These are phyloP conservation scores for Drosophila tripunctata DNA, from an alignment of 2,888 invertebrate genomes.

Conservation along the genomic window DNA sequence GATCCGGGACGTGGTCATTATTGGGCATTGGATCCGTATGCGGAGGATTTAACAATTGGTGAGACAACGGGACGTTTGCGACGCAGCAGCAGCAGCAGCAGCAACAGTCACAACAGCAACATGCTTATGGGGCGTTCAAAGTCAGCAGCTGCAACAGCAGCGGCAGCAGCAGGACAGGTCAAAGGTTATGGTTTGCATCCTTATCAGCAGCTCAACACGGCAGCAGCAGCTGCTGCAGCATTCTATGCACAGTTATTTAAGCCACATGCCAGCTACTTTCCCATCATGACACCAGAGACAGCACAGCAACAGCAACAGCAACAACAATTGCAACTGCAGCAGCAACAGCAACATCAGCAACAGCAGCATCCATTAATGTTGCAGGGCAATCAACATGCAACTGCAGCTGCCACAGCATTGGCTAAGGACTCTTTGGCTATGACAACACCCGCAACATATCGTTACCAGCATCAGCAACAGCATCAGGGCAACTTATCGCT, in stretches of 20 bases:
- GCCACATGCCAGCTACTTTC: constrained; percentile 75
- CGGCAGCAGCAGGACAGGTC: constrained; percentile 19
- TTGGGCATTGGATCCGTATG: constrained; percentile 98
- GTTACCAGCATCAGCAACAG: constrained; percentile 39
- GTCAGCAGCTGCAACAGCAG: constrained; percentile 10
- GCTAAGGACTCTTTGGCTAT: constrained; percentile 16
- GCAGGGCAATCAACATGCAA: constrained; percentile 30
- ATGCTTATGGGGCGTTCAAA: constrained; percentile 28
- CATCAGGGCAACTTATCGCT: constrained; percentile 37
- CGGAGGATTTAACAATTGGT: constrained; percentile 98
- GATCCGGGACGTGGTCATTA: constrained; percentile 99
- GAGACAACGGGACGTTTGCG: constrained; percentile 97
- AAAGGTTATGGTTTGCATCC: constrained; percentile 57
- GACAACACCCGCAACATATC: constrained; percentile 31
- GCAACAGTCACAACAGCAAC: constrained; percentile 41
- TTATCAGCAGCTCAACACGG: constrained; percentile 52
- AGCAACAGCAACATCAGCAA: constrained; percentile 1
- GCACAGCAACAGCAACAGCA: constrained; percentile 17
- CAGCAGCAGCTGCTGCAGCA: constrained; percentile 17
- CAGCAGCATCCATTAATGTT: constrained; percentile 31
- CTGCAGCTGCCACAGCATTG: constrained; percentile 9
- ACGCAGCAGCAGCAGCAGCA: constrained; percentile 82
- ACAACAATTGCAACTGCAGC: not conserved
- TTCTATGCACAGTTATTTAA: constrained; percentile 51
- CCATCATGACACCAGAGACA: constrained; percentile 62